A percentile compares a stretch with the other conserved stretches of the same genome.
Conservation (phyloP, 2,888 invertebrate genomes). For the Hirtodrosophila confusa region DNA sequence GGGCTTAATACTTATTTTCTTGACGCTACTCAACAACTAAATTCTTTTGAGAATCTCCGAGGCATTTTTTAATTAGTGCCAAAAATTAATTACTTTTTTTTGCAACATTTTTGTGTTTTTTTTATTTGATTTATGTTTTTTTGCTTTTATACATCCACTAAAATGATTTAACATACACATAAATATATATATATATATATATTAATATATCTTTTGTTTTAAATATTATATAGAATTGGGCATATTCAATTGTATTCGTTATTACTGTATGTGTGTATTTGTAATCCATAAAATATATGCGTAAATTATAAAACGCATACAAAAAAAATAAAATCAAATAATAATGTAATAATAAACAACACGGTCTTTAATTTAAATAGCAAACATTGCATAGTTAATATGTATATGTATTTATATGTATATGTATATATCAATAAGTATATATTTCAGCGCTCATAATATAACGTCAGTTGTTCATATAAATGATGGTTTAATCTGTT, state of each 20-base stretch:
- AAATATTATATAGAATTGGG: slow-evolving; percentile 61
- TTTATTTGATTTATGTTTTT: slow-evolving; percentile 52
- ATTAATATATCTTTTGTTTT: slow-evolving; percentile 50
- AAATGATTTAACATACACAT: slow-evolving; percentile 78
- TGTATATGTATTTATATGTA: slow-evolving; percentile 32
- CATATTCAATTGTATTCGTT: slow-evolving; percentile 58
- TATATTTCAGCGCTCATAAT: slow-evolving; percentile 39
- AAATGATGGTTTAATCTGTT: slow-evolving; percentile 23
- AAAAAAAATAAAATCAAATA: slow-evolving; percentile 41
- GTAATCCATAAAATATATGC: slow-evolving; percentile 30
- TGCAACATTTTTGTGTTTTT: slow-evolving; percentile 34
- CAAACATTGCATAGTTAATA: slow-evolving; percentile 38
- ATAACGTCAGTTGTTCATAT: slow-evolving; percentile 49
- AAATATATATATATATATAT: slow-evolving; percentile 53
- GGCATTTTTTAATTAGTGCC: no score
- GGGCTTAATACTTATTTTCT: background rate
- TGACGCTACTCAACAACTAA: background rate
- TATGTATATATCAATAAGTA: slow-evolving; percentile 25
- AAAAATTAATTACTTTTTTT: slow-evolving; percentile 9
- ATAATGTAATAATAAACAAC: slow-evolving; percentile 39
- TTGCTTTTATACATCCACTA: slow-evolving; percentile 69
- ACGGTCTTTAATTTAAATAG: slow-evolving; percentile 43
- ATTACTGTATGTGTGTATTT: slow-evolving; percentile 42
- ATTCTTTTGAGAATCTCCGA: no score
- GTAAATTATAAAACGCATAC: no score